Percentiles rank a stretch among this genome's conserved stretches.
These are phyloP conservation scores for Notothenia rossii DNA, from an alignment of 2,113 vertebrate species.

Conservation along the genomic window DNA sequence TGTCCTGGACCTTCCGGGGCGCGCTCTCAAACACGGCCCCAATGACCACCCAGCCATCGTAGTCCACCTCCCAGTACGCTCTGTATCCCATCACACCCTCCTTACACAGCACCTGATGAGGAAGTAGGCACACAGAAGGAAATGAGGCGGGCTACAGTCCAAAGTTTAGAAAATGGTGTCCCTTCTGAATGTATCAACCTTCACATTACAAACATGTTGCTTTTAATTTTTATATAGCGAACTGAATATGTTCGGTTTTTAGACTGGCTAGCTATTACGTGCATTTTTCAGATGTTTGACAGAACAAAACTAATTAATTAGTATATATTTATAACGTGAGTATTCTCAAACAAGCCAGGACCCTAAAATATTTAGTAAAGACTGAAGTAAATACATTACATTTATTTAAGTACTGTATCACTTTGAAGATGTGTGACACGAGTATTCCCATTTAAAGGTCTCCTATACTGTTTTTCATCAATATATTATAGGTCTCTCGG, in stretches of 20 bases:
- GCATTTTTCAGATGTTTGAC: neutral
- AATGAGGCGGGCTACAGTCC: neutral
- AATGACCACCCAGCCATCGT: conserved; percentile 83
- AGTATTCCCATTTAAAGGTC: neutral
- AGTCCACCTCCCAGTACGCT: conserved; percentile 86
- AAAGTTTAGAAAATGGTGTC: neutral
- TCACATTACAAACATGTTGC: neutral
- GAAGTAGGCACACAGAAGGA: neutral
- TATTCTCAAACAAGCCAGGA: neutral
- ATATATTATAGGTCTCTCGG: too few species aligned
- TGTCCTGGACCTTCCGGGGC: conserved; percentile 72
- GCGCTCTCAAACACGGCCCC: conserved; percentile 71
- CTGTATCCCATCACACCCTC: conserved; percentile 75
- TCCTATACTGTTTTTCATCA: too few species aligned
- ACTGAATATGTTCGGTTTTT: neutral
- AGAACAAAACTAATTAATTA: neutral
- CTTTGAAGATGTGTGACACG: neutral
- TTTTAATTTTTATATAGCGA: neutral
- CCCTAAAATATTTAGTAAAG: neutral
- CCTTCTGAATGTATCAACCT: neutral
- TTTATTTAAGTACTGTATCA: neutral
- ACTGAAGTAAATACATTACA: neutral
- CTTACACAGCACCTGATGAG: conserved; percentile 81
- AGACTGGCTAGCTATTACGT: neutral
- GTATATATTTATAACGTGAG: too few species aligned